These are phyloP conservation scores for Colossoma macropomum DNA, from an alignment of 2,113 vertebrate species.

Conservation along the genomic window DNA sequence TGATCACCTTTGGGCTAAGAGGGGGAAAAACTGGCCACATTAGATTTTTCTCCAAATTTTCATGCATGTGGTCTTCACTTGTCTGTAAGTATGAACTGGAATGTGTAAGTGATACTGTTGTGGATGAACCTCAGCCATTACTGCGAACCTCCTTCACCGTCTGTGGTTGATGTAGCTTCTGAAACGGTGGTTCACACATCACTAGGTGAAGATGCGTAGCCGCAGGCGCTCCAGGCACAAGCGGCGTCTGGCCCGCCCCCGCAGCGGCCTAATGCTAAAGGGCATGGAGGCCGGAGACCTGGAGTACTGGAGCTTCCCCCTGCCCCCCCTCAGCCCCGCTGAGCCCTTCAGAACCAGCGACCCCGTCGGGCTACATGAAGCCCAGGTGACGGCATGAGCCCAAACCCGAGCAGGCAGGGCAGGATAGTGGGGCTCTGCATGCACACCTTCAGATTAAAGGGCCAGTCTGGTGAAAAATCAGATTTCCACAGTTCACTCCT, in stretches of 20 bases:
- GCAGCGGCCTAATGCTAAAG: conserved; percentile 73
- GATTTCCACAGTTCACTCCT: background rate
- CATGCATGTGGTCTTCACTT: too few species aligned
- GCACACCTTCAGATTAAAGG: background rate
- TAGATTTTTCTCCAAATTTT: too few species aligned
- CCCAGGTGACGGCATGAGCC: conserved; percentile 16
- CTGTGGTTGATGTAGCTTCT: background rate
- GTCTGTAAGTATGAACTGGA: too few species aligned
- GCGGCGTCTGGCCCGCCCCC: conserved; percentile 74
- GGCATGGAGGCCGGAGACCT: conserved; percentile 64
- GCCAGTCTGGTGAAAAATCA: background rate
- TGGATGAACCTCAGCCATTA: too few species aligned
- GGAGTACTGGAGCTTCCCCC: conserved; percentile 79
- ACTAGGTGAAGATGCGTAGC: conserved; percentile 64
- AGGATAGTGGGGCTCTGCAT: background rate
- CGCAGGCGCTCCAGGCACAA: conserved; percentile 67
- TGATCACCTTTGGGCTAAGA: too few species aligned
- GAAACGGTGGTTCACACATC: conserved; percentile 47
- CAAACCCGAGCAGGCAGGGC: conserved; percentile 1
- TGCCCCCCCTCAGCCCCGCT: conserved; percentile 76
- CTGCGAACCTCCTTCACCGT: background rate
- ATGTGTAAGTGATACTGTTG: too few species aligned
- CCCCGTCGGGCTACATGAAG: conserved; percentile 46
- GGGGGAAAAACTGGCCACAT: too few species aligned
- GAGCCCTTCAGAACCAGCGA: conserved; percentile 46